Base-by-base conservation (phyloP, 2,888 invertebrate genomes). In the Scaptomyza cyrtandrae region DNA sequence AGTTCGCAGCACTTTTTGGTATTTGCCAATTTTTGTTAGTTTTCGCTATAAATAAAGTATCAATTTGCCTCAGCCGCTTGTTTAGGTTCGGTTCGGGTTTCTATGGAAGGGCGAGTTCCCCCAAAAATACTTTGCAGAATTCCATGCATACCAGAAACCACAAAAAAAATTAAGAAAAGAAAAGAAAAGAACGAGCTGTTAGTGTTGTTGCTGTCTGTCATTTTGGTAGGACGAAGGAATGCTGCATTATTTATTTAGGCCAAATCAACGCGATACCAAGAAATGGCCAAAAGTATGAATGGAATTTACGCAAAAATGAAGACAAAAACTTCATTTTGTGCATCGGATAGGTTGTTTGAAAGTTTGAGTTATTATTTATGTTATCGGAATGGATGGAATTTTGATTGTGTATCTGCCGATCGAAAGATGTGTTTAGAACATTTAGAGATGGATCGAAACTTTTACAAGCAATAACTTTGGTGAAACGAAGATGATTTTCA, bases 1-100 rank as follows among this genome's bases (percentile, higher is more conserved):
- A 60, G 60, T 57, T 63, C 37, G 59, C 62, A 60, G 59, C 61
- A 60, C 46, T 61, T 71, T 74, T 70, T 64, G 62, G 67, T 78
- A 71, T 78, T 78, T 78, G 78, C 56, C 71, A 80, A 80, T 82
- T 80, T 82, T 82, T 46, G 61, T 70, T 54, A 43, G 58, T 55
- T 76, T 77, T 74, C 55, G 66, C 85, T 81, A 84, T 84, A 82
- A 84, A 81, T 86, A 86, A 81, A 74, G 64, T 75, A 71, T 71
- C 75, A 72, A 78, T 72, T 84, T 80, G 65, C 53, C 61, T 46
- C 44, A 58, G 54, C 24, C 63, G 31, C 31, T 6, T 31, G 31
- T 9, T 31, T 7, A 31, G 48, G 53, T 59, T 63, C 19, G 52
- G 60, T 52, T 86, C 46, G 44, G 48, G 65, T 78, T 81, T 81